Evolutionary conservation across 2,888 invertebrate genomes (phyloP).

Genomic region (Gisinianus flammeolus): DNA sequence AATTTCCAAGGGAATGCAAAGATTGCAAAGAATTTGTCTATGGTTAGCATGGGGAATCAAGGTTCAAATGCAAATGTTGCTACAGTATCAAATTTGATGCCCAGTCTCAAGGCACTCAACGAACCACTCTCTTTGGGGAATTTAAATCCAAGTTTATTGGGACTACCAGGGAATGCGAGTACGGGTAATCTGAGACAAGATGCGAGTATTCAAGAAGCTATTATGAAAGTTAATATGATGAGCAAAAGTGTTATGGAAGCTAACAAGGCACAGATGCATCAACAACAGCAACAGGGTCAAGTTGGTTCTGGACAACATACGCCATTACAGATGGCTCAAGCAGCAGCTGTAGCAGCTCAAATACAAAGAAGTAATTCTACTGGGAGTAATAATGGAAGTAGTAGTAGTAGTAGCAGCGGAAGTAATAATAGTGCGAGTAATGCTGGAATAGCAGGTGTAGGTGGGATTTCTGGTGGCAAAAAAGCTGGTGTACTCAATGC

Average conservation of each 20-base stretch:
- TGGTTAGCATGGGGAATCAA: slow-evolving; percentile 38
- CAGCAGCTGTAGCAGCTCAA: slow-evolving; percentile 30
- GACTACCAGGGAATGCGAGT: slow-evolving; percentile 4
- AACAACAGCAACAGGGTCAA: background rate
- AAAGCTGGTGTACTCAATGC: slow-evolving; percentile 63
- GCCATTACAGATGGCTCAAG: background rate
- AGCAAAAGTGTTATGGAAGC: slow-evolving; percentile 11
- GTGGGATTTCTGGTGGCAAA: background rate
- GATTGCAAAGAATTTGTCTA: slow-evolving; percentile 49
- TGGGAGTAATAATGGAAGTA: slow-evolving; percentile 35
- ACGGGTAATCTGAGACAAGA: slow-evolving; percentile 9
- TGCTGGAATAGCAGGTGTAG: background rate
- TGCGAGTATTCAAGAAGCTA: slow-evolving; percentile 9
- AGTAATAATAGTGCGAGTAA: background rate
- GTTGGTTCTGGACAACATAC: background rate
- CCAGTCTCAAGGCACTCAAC: slow-evolving; percentile 33
- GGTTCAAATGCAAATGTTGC: background rate
- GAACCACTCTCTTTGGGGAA: slow-evolving; percentile 21
- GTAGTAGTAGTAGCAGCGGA: slow-evolving; percentile 27
- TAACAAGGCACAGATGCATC: slow-evolving; percentile 6
- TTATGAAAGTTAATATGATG: slow-evolving; percentile 28
- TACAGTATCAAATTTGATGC: slow-evolving; percentile 27
- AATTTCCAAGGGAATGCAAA: slow-evolving; percentile 41
- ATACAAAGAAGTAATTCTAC: slow-evolving; percentile 36
- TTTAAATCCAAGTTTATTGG: slow-evolving; percentile 30